Evolutionary conservation across 2,797 vertebrate species (phyloP).

Genomic region (Pterois miles): DNA sequence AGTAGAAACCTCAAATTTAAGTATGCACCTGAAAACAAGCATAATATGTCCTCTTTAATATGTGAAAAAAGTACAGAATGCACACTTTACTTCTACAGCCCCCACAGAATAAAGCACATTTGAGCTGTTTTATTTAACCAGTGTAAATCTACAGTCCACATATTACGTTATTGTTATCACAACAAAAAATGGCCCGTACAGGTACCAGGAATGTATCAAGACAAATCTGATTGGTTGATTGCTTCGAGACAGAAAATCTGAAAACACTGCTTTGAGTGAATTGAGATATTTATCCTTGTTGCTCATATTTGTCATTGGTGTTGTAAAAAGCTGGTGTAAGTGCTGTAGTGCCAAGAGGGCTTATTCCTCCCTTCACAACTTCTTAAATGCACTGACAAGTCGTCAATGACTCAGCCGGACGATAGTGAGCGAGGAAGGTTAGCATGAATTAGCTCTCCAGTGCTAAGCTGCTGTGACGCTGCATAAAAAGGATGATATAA

Average conservation of each 20-base stretch:
- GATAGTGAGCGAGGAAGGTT: conserved; percentile 19
- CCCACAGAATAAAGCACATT: neutral
- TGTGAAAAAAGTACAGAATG: neutral
- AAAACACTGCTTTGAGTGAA: neutral
- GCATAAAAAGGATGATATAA: conserved; percentile 31
- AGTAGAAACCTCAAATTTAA: no score
- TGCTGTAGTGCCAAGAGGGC: conserved; percentile 25
- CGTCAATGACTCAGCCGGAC: conserved; percentile 50
- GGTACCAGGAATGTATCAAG: neutral
- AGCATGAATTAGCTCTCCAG: conserved; percentile 49
- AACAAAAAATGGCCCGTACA: neutral
- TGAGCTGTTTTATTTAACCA: neutral
- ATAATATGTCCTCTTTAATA: neutral
- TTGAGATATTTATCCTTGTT: conserved; percentile 15
- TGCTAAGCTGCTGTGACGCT: conserved; percentile 41
- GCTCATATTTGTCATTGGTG: conserved; percentile 18
- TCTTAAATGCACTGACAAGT: conserved; percentile 49
- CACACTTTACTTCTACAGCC: neutral
- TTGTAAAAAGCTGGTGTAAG: conserved; percentile 25
- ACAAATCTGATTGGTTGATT: neutral
- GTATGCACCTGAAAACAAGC: no score
- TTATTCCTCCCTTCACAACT: conserved; percentile 51
- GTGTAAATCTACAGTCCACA: neutral
- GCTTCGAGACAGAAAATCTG: neutral
- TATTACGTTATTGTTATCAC: neutral